Evolutionary conservation across 2,888 invertebrate genomes (phyloP), one percentile per base, ranked within the genome.

Genomic region (Sarcophaga variegata): DNA sequence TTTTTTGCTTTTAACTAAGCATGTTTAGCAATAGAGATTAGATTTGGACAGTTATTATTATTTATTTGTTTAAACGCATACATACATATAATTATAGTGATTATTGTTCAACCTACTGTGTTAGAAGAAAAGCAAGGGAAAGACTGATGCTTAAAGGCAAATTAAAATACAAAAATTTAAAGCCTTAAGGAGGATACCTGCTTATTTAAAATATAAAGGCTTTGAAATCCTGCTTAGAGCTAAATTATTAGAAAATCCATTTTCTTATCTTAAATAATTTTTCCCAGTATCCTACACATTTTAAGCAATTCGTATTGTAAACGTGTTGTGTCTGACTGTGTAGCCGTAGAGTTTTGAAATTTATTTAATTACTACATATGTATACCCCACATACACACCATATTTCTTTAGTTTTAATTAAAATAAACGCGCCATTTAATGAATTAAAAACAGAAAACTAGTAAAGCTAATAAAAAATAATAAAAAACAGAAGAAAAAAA

Each of bases 341-440:
- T 25, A 17, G 17, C 66, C 67, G 59, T 27, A 59, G 54, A 54
- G 69, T 69, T 70, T 77, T 79, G 17, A 80, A 76, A 60, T 71
- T 80, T 72, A 81, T 81, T 85, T 76, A 84, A 80, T 80, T 84
- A 76, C 75, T 60, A 22, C 22, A 22, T 22, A 22, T 22, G 22
- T 22, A 70, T 63, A 27, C 75, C 80, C 37, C 37, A 37, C 37
- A 37, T 37, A 37, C 37, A 37, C 37, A 8, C 8, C 1, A 37
- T 37, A 80, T 80, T 76, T 69, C 17, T 54, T 54, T 14, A 54
- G 54, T 62, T 84, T 87, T 84, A 87, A 87, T 87, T 82, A 87
- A 84, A 79, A 69, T 84, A 84, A 87, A 76, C 79, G 76, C 84
- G 87, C 62, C 78, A 84, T 83, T 87, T 37, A 37, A 37, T 63